Conservation (phyloP, 2,797 vertebrate genomes). For the Babyrousa celebensis region DNA sequence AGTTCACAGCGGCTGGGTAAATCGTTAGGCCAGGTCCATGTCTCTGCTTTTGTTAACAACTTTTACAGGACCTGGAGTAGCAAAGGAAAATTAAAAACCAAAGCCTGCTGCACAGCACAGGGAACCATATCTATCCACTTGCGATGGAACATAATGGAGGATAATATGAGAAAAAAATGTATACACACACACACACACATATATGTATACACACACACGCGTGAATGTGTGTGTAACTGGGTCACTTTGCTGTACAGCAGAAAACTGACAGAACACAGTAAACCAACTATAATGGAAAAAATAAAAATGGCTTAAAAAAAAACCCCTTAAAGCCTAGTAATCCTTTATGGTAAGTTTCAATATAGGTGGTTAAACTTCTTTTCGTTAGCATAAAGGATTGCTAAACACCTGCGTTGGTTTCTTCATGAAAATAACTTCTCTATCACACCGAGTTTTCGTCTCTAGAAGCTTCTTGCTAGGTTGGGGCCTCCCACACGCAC, state of each 20-base stretch:
- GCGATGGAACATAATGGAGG: too few species aligned
- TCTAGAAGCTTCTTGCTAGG: neutral
- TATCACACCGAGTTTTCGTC: neutral
- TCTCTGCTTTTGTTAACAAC: conserved; percentile 83
- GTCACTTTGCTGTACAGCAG: too few species aligned
- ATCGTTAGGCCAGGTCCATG: conserved; percentile 86
- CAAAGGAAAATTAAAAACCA: conserved; percentile 61
- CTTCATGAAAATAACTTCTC: neutral
- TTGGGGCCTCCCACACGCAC: neutral
- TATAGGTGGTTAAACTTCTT: neutral
- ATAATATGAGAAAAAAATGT: too few species aligned
- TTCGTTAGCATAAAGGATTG: neutral
- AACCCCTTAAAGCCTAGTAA: neutral
- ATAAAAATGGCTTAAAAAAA: too few species aligned
- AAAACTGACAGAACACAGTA: too few species aligned
- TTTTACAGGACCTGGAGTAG: conserved; percentile 62
- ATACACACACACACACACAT: too few species aligned
- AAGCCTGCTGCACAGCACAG: neutral
- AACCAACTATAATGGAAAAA: too few species aligned
- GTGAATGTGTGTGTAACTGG: too few species aligned
- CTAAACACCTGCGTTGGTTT: neutral
- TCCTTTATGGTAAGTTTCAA: neutral
- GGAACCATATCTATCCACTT: too few species aligned
- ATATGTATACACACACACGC: too few species aligned
- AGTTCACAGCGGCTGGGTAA: conserved; percentile 83